Percentiles rank a stretch among this genome's conserved stretches.
phyloP scores from a whole-genome alignment of 2,113 vertebrate species.

The Urocynchramus pylzowi region DNA sequence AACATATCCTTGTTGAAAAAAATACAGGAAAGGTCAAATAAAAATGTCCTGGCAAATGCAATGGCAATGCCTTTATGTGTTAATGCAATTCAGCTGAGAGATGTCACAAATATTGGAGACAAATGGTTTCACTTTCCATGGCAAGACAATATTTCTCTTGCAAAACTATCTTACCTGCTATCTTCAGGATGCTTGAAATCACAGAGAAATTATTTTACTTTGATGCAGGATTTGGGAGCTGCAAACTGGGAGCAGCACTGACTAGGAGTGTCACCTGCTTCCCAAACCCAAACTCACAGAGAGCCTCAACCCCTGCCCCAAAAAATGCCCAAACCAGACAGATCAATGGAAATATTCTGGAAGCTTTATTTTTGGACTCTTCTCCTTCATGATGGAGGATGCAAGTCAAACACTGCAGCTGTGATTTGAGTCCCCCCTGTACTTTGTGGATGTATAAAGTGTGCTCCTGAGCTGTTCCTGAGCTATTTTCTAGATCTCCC shows the following conservation, averaged over 20 bases:
- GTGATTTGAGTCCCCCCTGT: background rate
- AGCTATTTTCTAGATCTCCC: background rate
- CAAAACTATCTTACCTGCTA: background rate
- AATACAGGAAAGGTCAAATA: background rate
- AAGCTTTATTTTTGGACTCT: background rate
- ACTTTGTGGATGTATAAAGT: background rate
- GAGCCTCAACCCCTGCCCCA: accelerated
- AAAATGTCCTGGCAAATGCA: background rate
- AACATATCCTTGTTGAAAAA: background rate
- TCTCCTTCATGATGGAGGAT: background rate
- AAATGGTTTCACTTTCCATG: background rate
- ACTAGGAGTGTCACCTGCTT: background rate
- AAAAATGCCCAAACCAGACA: background rate
- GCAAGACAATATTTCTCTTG: background rate
- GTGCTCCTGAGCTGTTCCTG: background rate
- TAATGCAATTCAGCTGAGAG: background rate
- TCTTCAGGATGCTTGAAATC: background rate
- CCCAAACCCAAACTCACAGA: background rate
- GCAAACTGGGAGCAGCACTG: background rate
- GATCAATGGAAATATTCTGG: background rate
- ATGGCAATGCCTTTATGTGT: background rate
- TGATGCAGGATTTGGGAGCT: background rate
- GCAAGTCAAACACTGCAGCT: background rate
- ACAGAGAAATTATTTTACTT: background rate
- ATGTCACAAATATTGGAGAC: background rate